A percentile compares a stretch with the other conserved stretches of the same genome.
Conservation (phyloP, 2,113 vertebrate genomes). For the Apus apus region DNA sequence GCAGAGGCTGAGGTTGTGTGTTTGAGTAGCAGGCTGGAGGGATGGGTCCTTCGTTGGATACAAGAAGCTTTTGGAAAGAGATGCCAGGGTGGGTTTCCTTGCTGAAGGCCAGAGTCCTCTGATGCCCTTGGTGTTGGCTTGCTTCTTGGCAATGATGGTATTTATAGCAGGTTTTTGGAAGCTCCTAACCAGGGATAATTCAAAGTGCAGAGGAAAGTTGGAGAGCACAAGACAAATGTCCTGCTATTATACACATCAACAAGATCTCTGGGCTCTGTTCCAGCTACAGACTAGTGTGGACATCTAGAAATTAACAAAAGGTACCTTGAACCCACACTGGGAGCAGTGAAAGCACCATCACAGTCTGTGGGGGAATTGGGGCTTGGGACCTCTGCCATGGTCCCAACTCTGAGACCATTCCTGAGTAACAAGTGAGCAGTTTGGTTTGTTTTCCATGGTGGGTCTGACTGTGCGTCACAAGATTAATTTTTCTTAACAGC, state of each 20-base stretch:
- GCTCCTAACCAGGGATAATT: background rate
- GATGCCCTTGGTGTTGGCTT: background rate
- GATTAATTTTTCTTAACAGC: background rate
- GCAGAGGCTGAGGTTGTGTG: background rate
- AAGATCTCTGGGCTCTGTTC: constrained; percentile 5
- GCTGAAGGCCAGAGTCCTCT: background rate
- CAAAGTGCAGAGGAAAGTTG: background rate
- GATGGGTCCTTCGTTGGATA: background rate
- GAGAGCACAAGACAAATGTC: background rate
- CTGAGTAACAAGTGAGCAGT: background rate
- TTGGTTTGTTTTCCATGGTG: background rate
- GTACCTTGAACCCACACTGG: background rate
- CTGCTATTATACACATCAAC: background rate
- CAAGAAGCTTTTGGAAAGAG: background rate
- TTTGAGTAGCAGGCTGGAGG: background rate
- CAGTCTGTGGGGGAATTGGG: background rate
- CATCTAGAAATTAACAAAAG: background rate
- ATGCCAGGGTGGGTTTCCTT: background rate
- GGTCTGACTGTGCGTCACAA: background rate
- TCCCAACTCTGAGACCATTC: background rate
- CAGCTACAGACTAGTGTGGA: background rate
- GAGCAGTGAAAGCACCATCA: background rate
- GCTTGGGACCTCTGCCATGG: background rate
- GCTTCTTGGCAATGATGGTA: background rate
- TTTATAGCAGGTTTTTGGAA: constrained; percentile 16